Evolutionary conservation across 2,888 invertebrate genomes (phyloP), one percentile per base, ranked within the genome.

Genomic region (Caenorhabditis virilis): DNA sequence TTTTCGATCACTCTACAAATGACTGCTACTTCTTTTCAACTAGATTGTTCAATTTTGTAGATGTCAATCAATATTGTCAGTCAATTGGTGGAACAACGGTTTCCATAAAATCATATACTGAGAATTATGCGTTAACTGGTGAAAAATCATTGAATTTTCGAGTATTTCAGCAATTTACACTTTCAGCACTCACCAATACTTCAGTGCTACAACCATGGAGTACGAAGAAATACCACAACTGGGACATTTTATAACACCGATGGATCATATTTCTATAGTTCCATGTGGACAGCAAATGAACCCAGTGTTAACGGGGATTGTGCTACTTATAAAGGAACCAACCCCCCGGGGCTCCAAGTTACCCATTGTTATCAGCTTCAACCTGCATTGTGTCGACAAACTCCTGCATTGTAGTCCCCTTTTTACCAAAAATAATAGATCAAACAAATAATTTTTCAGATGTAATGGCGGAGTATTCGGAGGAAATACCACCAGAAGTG

Each of bases 401-500:
- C 36, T 2, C 52, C 56, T 4, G 51, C 61, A 15, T 47, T 62
- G 59, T 60, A 45, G 13, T 11, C 15, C 15, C 5, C 9, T 30
- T 2, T 20, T 35, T 13, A 9, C 16, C 36, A 5, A 36, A 36
- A 36, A n/a, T 5, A n/a, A 36, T 5, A 36, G 13, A 13, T 30
- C 36, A n/a, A 36, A 36, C n/a, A 7, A n/a, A 9, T 6, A 39
- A 6, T 25, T 25, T 33, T 53, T 25, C 49, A 60, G 59, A 22
- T 65, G 65, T 46, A 65, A 65, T 33, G 38, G 59, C 35, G 60
- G 27, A 22, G 23, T 11, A 13, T 15, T 58, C 5, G 97, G 97
- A 1, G 88, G 91, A 4, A 89, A 94, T 50, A 90, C 1, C 18
- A 55, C 43, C 1, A 33, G 59, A 25, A 45, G 30, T 5, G 65